These are phyloP conservation scores for Neodiprion fabricii DNA, from an alignment of 1,140 invertebrate species.

Conservation along the genomic window DNA sequence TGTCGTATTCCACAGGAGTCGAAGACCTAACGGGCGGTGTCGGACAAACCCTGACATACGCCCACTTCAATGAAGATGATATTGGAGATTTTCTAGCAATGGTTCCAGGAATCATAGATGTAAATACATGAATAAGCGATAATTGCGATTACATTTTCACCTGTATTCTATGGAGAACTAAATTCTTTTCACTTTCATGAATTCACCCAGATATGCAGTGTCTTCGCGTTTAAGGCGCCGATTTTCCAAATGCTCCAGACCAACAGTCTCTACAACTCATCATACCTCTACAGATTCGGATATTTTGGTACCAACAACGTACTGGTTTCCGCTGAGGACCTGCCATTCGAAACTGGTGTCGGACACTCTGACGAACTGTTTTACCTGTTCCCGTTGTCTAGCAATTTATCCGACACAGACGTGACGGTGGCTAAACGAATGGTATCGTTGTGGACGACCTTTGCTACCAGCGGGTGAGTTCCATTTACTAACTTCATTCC, in stretches of 20 bases:
- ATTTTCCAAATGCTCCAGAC: neutral
- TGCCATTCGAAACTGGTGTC: neutral
- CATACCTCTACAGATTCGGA: constrained; percentile 5
- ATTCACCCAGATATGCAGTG: neutral
- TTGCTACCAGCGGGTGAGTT: neutral
- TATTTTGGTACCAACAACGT: neutral
- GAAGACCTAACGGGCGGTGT: neutral
- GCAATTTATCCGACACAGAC: neutral
- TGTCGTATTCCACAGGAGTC: neutral
- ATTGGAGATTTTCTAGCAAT: neutral
- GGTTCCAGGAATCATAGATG: neutral
- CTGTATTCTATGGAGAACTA: neutral
- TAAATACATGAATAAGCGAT: neutral
- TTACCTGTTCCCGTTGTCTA: neutral
- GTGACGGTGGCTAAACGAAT: neutral
- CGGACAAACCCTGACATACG: neutral
- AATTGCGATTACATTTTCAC: neutral
- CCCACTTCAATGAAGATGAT: neutral
- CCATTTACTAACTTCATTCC: too few species aligned
- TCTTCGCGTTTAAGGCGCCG: neutral
- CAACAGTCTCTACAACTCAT: neutral
- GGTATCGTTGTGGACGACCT: neutral
- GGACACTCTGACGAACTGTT: neutral
- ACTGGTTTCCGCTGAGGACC: neutral
- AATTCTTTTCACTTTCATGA: neutral